These are phyloP conservation scores for Cryptotermes secundus DNA, from an alignment of 1,140 invertebrate species.

Conservation along the genomic window DNA sequence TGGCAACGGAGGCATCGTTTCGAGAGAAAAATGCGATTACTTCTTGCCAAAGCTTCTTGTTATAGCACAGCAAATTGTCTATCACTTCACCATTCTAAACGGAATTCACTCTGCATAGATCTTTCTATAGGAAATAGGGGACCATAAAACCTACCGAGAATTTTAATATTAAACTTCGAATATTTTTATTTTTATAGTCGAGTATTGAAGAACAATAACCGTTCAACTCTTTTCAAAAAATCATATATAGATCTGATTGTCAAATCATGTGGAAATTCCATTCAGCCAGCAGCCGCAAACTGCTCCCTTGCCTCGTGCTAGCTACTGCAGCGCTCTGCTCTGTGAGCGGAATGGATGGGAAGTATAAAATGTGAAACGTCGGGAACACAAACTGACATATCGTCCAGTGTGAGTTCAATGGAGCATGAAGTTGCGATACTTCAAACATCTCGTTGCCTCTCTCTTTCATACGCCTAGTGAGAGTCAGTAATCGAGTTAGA, in stretches of 20 bases:
- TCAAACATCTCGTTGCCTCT: not conserved
- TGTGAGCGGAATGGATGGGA: not conserved
- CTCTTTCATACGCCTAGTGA: not conserved
- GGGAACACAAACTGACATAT: not conserved
- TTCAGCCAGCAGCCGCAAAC: not conserved
- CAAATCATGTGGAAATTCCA: slow-evolving; percentile 16
- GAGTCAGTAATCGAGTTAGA: not conserved
- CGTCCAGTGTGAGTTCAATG: slow-evolving; percentile 6
- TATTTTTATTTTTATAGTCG: not conserved
- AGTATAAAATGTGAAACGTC: not conserved
- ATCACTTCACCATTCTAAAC: too few relatives aligned
- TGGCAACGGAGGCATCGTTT: too few relatives aligned
- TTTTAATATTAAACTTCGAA: not conserved
- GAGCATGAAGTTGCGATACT: not conserved
- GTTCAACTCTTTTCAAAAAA: slow-evolving; percentile 12
- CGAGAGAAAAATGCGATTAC: too few relatives aligned
- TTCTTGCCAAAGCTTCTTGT: too few relatives aligned
- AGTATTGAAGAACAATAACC: not conserved
- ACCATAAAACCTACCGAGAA: not conserved
- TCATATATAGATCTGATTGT: not conserved
- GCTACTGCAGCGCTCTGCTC: not conserved
- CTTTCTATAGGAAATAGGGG: not conserved
- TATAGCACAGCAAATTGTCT: too few relatives aligned
- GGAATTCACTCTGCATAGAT: not conserved
- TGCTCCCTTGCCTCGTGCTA: not conserved